phyloP scores from a whole-genome alignment of 2,113 vertebrate species.

The Salvator merianae region DNA sequence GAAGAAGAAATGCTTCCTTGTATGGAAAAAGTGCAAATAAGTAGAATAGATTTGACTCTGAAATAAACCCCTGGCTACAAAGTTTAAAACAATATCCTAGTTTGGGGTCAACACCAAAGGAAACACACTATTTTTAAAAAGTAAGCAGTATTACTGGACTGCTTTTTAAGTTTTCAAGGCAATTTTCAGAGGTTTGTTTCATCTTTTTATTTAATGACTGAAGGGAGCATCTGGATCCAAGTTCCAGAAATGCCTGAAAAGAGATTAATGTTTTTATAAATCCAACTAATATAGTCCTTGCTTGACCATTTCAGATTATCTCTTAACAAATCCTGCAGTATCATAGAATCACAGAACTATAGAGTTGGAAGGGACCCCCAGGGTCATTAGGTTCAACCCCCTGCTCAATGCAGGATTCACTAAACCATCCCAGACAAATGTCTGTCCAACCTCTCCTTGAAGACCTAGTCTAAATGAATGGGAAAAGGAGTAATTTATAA shows the following conservation, averaged over 20 bases:
- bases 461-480: not conserved
- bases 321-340: not conserved
- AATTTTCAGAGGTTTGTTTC: not conserved
- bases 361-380: too few species aligned
- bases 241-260: not conserved
- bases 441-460: too few species aligned
- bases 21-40: not conserved
- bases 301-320: not conserved
- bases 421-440: too few species aligned
- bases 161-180: not conserved
- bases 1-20: not conserved
- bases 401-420: too few species aligned
- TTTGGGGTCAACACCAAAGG: not conserved
- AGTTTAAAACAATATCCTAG: not conserved
- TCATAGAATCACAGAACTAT: too few species aligned
- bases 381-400: too few species aligned
- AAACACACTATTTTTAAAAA: not conserved
- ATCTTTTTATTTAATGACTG: not conserved
- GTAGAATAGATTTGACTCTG: not conserved
- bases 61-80: not conserved
- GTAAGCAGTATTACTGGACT: not conserved
- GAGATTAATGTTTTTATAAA: not conserved
- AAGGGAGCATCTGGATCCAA: not conserved
- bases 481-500: not conserved
- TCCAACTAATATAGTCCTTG: not conserved